Evolutionary conservation across 1,140 invertebrate genomes (phyloP).

Genomic region (Drosophila asahinai): DNA sequence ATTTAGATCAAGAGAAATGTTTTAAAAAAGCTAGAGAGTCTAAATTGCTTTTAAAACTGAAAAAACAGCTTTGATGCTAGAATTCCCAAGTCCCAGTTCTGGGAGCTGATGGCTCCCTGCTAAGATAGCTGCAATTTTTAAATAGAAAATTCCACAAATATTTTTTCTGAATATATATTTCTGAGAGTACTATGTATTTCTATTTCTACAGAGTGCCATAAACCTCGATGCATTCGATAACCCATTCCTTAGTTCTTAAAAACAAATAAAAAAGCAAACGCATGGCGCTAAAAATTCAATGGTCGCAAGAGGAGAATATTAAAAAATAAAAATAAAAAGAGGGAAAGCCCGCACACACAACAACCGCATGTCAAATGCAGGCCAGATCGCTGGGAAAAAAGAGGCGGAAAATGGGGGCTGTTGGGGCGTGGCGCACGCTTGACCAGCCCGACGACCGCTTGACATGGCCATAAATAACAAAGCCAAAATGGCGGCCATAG

Average conservation of each 20-base stretch:
- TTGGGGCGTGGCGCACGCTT: constrained; percentile 43
- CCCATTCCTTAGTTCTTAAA: background rate
- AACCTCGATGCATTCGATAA: constrained; percentile 7
- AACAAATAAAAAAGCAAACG: background rate
- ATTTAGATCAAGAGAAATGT: background rate
- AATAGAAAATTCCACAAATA: background rate
- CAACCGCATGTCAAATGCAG: constrained; percentile 80
- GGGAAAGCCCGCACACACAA: constrained; percentile 50
- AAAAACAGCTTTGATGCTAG: background rate
- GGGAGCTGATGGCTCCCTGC: background rate
- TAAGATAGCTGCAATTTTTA: no score
- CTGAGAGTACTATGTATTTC: background rate
- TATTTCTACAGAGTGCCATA: background rate
- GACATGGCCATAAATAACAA: constrained; percentile 81
- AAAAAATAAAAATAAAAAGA: constrained; percentile 3
- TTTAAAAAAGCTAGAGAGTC: background rate
- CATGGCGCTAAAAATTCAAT: constrained; percentile 33
- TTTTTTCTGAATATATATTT: no score
- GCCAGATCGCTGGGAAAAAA: constrained; percentile 38
- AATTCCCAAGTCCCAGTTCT: background rate
- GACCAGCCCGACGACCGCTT: constrained; percentile 66
- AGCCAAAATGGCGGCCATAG: constrained; percentile 79
- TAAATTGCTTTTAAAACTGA: background rate
- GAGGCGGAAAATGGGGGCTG: constrained; percentile 14
- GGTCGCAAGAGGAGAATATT: background rate